Evolutionary conservation across 1,140 invertebrate species (phyloP).

Genomic region (Rhagoletis pomonella): DNA sequence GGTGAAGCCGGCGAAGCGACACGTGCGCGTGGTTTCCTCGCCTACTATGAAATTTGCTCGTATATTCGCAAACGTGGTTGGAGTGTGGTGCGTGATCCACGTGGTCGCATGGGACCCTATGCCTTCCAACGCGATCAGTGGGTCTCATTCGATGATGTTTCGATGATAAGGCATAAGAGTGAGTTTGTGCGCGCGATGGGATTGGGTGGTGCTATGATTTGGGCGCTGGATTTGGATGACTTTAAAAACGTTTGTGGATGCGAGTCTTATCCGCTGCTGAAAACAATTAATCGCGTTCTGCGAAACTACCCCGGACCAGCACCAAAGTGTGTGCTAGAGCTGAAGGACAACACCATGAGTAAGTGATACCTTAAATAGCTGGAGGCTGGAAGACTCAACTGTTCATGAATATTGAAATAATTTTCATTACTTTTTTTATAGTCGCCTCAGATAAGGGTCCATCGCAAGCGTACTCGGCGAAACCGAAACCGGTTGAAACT

Average conservation of each 20-base stretch:
- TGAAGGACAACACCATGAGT: conserved; percentile 65
- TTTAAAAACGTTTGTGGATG: conserved; percentile 86
- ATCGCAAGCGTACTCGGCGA: neutral
- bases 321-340: conserved; percentile 66
- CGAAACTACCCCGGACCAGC: conserved; percentile 77
- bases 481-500: conserved; percentile 48
- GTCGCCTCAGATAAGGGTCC: conserved; percentile 41
- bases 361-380: conserved; percentile 57
- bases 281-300: conserved; percentile 85
- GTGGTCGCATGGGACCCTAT: conserved; percentile 84
- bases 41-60: conserved; percentile 91
- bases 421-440: neutral
- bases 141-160: conserved; percentile 89
- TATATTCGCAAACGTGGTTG: conserved; percentile 80
- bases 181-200: conserved; percentile 84
- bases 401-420: too few species aligned
- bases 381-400: neutral
- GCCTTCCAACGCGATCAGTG: conserved; percentile 85
- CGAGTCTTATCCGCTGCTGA: conserved; percentile 86
- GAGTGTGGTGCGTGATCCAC: conserved; percentile 81
- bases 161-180: conserved; percentile 82
- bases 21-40: conserved; percentile 85
- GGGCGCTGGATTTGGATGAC: conserved; percentile 86
- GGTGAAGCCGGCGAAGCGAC: conserved; percentile 88
- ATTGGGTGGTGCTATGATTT: conserved; percentile 90